phyloP scores from a whole-genome alignment of 2,888 invertebrate species.

The Siphlonurus alternatus region DNA sequence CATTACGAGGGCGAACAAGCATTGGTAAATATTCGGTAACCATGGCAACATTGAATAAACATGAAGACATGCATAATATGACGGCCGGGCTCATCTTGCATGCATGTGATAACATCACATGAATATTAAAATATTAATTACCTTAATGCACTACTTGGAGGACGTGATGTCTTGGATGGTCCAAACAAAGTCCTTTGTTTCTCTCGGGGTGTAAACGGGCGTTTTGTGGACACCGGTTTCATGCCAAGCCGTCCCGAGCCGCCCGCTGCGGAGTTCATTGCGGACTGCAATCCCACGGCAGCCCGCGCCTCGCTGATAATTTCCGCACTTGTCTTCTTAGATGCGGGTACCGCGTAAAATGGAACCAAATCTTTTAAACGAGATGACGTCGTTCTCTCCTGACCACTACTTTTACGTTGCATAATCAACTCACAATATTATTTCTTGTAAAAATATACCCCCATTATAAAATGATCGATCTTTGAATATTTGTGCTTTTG shows the following conservation, averaged over 20 bases:
- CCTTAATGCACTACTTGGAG: constrained; percentile 60
- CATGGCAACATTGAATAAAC: neutral
- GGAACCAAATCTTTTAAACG: constrained; percentile 17
- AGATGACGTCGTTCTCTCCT: neutral
- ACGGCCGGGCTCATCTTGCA: no score
- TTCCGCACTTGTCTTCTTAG: constrained; percentile 58
- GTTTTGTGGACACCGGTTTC: constrained; percentile 52
- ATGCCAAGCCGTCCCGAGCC: constrained; percentile 26
- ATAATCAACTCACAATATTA: neutral
- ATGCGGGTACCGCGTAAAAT: constrained; percentile 36
- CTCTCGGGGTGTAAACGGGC: constrained; percentile 75
- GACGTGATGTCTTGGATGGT: constrained; percentile 35
- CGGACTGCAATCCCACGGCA: constrained; percentile 26
- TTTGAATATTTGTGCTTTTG: neutral
- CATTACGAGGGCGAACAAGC: no score
- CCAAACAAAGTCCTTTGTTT: constrained; percentile 63
- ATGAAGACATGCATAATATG: no score
- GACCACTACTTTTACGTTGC: neutral
- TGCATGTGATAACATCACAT: no score
- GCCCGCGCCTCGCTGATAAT: constrained; percentile 63
- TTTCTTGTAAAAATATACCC: neutral
- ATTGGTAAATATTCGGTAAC: no score
- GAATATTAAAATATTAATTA: constrained; percentile 24
- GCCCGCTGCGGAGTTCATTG: constrained; percentile 13
- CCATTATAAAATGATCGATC: neutral